phyloP scores from a whole-genome alignment of 2,113 vertebrate species.

The Triplophysa dalaica region DNA sequence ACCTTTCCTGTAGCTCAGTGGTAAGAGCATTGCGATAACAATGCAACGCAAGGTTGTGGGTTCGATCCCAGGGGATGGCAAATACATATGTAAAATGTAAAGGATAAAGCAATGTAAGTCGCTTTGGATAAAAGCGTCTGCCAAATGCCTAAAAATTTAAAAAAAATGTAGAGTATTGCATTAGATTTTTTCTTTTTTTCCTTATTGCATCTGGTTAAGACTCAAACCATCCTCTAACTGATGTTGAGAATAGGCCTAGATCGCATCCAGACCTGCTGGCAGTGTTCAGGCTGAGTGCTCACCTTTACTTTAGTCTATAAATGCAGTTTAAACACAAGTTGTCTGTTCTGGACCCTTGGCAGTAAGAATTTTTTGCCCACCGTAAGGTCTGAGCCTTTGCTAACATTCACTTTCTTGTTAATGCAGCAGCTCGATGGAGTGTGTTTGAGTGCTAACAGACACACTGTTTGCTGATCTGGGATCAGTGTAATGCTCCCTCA shows the following conservation, averaged over 20 bases:
- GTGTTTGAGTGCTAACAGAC: background rate
- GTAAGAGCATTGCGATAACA: too few relatives aligned
- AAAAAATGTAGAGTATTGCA: conserved; percentile 15
- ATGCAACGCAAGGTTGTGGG: too few relatives aligned
- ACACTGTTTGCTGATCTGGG: conserved; percentile 14
- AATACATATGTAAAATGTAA: too few relatives aligned
- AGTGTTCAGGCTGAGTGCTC: conserved; percentile 3
- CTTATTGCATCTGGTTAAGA: conserved; percentile 11
- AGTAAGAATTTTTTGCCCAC: background rate
- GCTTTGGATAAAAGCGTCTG: too few relatives aligned
- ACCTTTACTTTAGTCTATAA: conserved; percentile 10
- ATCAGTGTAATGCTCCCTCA: background rate
- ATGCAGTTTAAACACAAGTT: conserved; percentile 23
- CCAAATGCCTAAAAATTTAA: too few relatives aligned
- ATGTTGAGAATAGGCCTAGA: conserved; percentile 33
- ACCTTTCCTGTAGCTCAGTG: too few relatives aligned
- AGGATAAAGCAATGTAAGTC: too few relatives aligned
- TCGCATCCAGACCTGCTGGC: conserved; percentile 19
- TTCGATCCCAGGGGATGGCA: too few relatives aligned
- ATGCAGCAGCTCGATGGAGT: conserved; percentile 2
- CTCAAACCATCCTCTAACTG: conserved; percentile 2
- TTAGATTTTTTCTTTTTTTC: background rate
- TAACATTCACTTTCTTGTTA: conserved; percentile 55
- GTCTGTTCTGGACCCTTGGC: conserved; percentile 40
- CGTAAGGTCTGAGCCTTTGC: conserved; percentile 52